A percentile compares a stretch with the other conserved stretches of the same genome.
Evolutionary conservation across 2,888 invertebrate species (phyloP).

Genomic region (Nephrotoma appendiculata): DNA sequence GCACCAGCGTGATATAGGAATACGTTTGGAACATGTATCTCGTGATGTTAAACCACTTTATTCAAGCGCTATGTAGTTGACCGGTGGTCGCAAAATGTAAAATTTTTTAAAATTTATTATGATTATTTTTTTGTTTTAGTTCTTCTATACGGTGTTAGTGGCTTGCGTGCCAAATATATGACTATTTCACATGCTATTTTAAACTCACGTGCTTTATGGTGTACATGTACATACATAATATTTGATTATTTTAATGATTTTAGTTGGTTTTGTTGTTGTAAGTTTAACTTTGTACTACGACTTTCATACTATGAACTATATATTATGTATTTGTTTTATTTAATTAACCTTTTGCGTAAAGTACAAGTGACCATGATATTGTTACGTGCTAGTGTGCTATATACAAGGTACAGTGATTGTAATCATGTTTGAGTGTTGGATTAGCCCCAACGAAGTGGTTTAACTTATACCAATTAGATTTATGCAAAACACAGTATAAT

Average conservation of each 20-base stretch:
- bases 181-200: not conserved
- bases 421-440: too few relatives aligned
- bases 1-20: not conserved
- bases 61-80: not conserved
- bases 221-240: not conserved
- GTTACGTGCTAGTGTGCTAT: too few relatives aligned
- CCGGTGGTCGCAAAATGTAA: not conserved
- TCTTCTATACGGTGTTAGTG: not conserved
- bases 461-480: too few relatives aligned
- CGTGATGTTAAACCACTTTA: not conserved
- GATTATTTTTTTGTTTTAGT: not conserved
- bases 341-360: too few relatives aligned
- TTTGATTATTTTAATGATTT: not conserved
- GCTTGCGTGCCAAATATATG: not conserved
- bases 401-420: too few relatives aligned
- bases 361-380: too few relatives aligned
- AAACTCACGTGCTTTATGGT: not conserved
- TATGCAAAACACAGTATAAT: too few relatives aligned
- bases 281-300: not conserved
- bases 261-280: not conserved
- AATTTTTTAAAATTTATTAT: not conserved
- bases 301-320: not conserved
- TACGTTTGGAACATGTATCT: not conserved
- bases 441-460: too few relatives aligned
- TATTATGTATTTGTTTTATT: too few relatives aligned